Percentiles rank a stretch among this genome's conserved stretches.
Evolutionary conservation across 2,113 vertebrate genomes (phyloP).

Genomic region (Peromyscus californicus): DNA sequence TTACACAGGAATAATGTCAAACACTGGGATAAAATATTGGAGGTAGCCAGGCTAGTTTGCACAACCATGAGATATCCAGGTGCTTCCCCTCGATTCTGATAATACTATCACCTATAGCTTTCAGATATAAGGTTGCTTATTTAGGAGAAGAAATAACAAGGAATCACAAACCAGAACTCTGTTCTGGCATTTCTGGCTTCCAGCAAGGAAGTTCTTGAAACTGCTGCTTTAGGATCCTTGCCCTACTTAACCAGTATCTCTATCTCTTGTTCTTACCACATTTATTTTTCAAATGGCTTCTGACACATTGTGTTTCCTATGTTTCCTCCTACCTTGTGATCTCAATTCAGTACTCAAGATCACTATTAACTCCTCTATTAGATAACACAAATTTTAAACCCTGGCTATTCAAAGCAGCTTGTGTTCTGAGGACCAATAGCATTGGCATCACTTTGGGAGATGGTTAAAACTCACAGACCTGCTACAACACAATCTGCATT

Average conservation of each 20-base stretch:
- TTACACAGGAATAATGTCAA: background rate
- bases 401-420: background rate
- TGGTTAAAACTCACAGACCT: background rate
- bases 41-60: background rate
- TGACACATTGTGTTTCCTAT: background rate
- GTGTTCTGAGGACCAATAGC: background rate
- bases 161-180: background rate
- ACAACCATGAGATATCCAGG: background rate
- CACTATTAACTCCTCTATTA: background rate
- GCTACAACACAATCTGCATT: slow-evolving; percentile 7
- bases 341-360: background rate
- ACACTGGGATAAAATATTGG: background rate
- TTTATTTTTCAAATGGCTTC: background rate
- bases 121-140: no score
- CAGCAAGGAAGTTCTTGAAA: background rate
- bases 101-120: background rate
- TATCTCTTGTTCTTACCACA: background rate
- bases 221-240: background rate
- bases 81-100: background rate
- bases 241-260: background rate
- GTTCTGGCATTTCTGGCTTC: background rate
- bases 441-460: background rate
- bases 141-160: background rate
- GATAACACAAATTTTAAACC: background rate
- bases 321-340: slow-evolving; percentile 17